Conservation (phyloP, 2,888 invertebrate genomes). For the Incurvaria masculella region DNA sequence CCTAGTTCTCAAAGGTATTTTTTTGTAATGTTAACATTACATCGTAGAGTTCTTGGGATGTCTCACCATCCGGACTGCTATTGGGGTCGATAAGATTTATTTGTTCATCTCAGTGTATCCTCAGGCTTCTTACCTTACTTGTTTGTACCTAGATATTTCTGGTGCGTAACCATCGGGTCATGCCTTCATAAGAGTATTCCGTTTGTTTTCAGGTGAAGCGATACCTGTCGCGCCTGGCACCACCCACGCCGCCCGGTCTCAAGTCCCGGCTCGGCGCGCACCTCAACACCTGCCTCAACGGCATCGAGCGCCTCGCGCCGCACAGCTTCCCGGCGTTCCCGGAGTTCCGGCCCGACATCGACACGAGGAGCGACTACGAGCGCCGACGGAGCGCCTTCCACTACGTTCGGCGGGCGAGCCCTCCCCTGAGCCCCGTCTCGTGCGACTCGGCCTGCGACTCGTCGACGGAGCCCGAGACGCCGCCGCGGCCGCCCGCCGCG, state of each 20-base stretch:
- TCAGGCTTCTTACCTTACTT: too few relatives aligned
- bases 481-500: conserved; percentile 40
- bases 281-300: conserved; percentile 62
- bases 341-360: conserved; percentile 58
- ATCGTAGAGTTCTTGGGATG: too few relatives aligned
- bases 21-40: too few relatives aligned
- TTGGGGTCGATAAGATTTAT: too few relatives aligned
- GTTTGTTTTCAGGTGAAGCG: too few relatives aligned
- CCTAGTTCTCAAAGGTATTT: too few relatives aligned
- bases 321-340: conserved; percentile 24
- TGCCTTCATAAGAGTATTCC: too few relatives aligned
- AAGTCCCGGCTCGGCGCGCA: conserved; percentile 65
- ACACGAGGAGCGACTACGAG: conserved; percentile 40
- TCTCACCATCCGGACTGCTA: too few relatives aligned
- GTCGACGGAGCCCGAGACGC: conserved; percentile 51
- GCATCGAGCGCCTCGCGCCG: conserved; percentile 38
- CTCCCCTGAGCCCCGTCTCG: conserved; percentile 68
- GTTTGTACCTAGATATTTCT: too few relatives aligned
- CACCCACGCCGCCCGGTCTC: conserved; percentile 58
- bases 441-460: conserved; percentile 67
- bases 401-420: conserved; percentile 55
- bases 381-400: conserved; percentile 47
- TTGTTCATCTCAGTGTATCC: too few relatives aligned
- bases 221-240: conserved; percentile 58
- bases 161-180: too few relatives aligned